Evolutionary conservation across 2,113 vertebrate species (phyloP).

Genomic region (Coryphaenoides rupestris): DNA sequence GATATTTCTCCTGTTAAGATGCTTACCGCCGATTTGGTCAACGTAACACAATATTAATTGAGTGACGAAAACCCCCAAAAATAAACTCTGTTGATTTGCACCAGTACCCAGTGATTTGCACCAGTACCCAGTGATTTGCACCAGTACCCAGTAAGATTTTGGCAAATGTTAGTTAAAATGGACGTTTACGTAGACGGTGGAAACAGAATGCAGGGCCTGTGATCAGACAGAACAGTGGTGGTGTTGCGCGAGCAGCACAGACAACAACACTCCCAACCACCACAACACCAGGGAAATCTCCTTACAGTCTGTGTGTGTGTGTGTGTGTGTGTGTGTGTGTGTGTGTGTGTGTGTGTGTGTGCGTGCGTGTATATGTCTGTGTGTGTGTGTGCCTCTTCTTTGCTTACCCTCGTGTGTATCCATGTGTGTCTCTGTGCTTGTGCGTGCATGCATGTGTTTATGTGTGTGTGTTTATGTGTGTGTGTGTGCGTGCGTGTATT

Average conservation of each 20-base stretch:
- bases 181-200: too few relatives aligned
- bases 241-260: constrained; percentile 41
- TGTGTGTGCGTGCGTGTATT: neutral
- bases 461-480: constrained; percentile 4
- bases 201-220: too few relatives aligned
- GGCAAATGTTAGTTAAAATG: too few relatives aligned
- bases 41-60: too few relatives aligned
- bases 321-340: constrained; percentile 12
- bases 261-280: constrained; percentile 29
- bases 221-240: constrained; percentile 39
- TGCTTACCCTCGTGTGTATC: too few relatives aligned
- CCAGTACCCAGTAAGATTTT: too few relatives aligned
- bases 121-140: too few relatives aligned
- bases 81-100: too few relatives aligned
- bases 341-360: constrained; percentile 8
- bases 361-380: neutral
- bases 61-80: too few relatives aligned
- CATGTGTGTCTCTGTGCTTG: constrained; percentile 7
- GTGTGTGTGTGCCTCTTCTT: neutral
- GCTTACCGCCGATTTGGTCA: too few relatives aligned
- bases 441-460: constrained; percentile 19
- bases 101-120: too few relatives aligned
- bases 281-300: constrained; percentile 56
- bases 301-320: constrained; percentile 24
- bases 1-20: too few relatives aligned